phyloP scores from a whole-genome alignment of 1,140 invertebrate species.

The Trinorchestia longiramus region DNA sequence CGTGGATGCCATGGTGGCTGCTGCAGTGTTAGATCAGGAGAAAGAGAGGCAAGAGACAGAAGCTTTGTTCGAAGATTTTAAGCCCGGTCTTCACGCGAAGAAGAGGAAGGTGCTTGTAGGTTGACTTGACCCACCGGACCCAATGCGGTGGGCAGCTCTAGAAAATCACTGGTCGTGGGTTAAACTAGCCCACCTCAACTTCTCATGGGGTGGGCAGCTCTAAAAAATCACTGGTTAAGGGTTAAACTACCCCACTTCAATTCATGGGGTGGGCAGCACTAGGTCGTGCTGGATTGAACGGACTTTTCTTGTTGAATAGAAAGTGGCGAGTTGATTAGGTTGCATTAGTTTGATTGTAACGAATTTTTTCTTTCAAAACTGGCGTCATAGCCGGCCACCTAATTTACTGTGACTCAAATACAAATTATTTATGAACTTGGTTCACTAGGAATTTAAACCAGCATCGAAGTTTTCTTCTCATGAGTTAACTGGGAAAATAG shows the following conservation, averaged over 20 bases:
- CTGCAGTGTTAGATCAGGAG: conserved; percentile 63
- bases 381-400: too few species aligned
- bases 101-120: conserved; percentile 62
- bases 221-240: too few species aligned
- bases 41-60: conserved; percentile 60
- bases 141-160: too few species aligned
- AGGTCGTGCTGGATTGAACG: neutral
- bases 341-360: too few species aligned
- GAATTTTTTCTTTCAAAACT: too few species aligned
- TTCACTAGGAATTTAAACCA: too few species aligned
- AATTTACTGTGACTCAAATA: too few species aligned
- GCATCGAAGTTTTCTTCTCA: too few species aligned
- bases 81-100: conserved; percentile 60
- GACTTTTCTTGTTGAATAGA: neutral
- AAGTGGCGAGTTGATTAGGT: too few species aligned
- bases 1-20: conserved; percentile 64
- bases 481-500: too few species aligned
- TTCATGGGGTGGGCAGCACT: neutral
- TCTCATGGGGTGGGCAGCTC: neutral
- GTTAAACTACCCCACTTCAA: neutral
- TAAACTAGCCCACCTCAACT: neutral
- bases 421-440: too few species aligned
- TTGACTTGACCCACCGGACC: neutral
- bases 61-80: conserved; percentile 62
- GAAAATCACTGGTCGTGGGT: too few species aligned